These are phyloP conservation scores for Muscicapa striata DNA, from an alignment of 2,797 vertebrate species.

Conservation along the genomic window DNA sequence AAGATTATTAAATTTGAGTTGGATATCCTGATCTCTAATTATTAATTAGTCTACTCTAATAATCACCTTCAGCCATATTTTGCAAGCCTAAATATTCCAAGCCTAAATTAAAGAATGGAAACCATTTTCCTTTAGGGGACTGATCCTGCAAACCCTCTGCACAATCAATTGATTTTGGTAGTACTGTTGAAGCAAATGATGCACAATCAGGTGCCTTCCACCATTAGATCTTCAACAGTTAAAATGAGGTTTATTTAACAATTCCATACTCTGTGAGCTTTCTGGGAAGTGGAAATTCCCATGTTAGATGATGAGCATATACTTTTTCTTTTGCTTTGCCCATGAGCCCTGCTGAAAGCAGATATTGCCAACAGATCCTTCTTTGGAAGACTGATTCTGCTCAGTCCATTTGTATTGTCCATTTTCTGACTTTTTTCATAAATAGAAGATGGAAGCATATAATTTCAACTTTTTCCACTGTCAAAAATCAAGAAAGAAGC, in stretches of 20 bases:
- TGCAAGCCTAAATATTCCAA: neutral
- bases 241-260: neutral
- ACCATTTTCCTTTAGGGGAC: neutral
- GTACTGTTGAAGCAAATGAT: neutral
- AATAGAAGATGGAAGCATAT: neutral
- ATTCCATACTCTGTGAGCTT: neutral
- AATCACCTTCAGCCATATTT: neutral
- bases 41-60: neutral
- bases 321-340: neutral
- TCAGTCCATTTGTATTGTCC: neutral
- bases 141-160: slow-evolving; percentile 41
- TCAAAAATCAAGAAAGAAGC: neutral
- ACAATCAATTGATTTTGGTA: neutral
- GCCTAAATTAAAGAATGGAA: neutral
- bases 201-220: neutral
- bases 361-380: neutral
- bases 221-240: neutral
- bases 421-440: neutral
- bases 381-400: neutral
- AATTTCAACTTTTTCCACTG: neutral
- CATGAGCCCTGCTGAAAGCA: neutral
- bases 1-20: neutral
- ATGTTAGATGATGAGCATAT: neutral
- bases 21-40: neutral
- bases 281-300: neutral